Evolutionary conservation across 2,888 invertebrate species (phyloP).

Genomic region (Bugula neritina): DNA sequence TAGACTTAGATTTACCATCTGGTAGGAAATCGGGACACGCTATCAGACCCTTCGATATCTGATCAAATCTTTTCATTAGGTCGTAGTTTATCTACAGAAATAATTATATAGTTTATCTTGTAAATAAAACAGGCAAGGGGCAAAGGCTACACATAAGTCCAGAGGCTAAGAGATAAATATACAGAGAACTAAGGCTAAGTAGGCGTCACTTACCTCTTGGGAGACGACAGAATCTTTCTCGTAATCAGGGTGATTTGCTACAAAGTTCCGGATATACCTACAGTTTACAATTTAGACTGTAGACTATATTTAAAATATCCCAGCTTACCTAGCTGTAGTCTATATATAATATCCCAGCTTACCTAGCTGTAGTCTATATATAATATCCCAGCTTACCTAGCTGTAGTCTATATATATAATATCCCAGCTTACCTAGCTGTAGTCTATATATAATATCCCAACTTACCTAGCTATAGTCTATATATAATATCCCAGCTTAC

Average conservation of each 20-base stretch:
- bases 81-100: constrained; percentile 44
- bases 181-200: no score
- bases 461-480: no score
- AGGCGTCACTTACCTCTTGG: constrained; percentile 45
- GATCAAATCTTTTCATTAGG: constrained; percentile 37
- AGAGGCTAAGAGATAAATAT: neutral
- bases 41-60: constrained; percentile 34
- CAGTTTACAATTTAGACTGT: neutral
- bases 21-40: constrained; percentile 39
- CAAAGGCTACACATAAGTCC: no score
- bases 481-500: no score
- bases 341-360: neutral
- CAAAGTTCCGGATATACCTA: constrained; percentile 83
- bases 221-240: constrained; percentile 82
- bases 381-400: neutral
- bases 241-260: constrained; percentile 79
- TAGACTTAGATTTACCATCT: constrained; percentile 37
- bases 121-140: no score
- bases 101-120: no score
- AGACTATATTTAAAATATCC: neutral
- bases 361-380: neutral
- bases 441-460: no score
- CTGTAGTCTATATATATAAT: neutral
- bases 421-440: neutral
- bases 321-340: no score